phyloP scores from a whole-genome alignment of 2,888 invertebrate species.

The Lasioglossum figueresi region DNA sequence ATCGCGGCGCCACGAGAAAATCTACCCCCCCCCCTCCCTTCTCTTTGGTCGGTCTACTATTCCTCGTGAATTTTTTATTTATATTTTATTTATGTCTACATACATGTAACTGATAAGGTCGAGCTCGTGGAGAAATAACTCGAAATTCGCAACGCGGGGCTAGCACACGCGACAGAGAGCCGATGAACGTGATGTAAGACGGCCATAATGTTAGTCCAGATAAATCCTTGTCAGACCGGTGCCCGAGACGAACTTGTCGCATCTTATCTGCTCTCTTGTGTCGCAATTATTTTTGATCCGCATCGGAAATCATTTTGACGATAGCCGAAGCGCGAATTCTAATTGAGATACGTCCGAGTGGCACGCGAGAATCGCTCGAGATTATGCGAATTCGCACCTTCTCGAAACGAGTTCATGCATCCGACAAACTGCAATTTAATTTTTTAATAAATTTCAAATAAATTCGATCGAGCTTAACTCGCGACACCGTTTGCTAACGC shows the following conservation, averaged over 20 bases:
- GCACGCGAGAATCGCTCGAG: conserved; percentile 3
- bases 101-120: conserved; percentile 32
- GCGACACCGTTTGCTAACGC: not conserved
- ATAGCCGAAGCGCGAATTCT: not conserved
- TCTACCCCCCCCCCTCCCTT: not conserved
- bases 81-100: not conserved
- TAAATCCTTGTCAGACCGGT: conserved; percentile 51
- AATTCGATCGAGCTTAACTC: not conserved
- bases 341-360: conserved; percentile 25
- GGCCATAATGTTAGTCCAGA: conserved; percentile 57
- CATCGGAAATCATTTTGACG: conserved; percentile 50
- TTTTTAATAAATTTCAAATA: not conserved
- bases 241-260: conserved; percentile 39
- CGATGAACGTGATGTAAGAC: conserved; percentile 61
- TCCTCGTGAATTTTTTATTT: not conserved
- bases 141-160: conserved; percentile 39
- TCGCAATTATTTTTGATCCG: conserved; percentile 63
- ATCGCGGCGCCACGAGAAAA: not conserved
- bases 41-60: not conserved
- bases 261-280: conserved; percentile 57
- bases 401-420: not conserved
- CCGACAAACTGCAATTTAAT: not conserved
- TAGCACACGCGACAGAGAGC: conserved; percentile 16
- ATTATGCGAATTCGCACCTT: not conserved
- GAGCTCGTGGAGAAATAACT: conserved; percentile 33